Percentiles rank a stretch among this genome's conserved stretches.
Evolutionary conservation across 2,797 vertebrate species (phyloP).

Genomic region (Falco cherrug): DNA sequence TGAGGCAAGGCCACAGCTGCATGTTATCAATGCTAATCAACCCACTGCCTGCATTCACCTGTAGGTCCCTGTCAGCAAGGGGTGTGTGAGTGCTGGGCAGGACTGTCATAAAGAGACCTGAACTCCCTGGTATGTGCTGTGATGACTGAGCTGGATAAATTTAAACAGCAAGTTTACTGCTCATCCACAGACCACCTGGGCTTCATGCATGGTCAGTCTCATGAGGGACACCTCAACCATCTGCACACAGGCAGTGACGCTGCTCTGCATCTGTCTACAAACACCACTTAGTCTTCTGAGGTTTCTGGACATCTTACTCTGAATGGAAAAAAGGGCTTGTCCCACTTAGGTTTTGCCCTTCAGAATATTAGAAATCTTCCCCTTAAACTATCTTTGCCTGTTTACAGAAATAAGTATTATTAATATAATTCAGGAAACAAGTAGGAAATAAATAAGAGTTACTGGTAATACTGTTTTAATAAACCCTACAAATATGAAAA

Average conservation of each 20-base stretch:
- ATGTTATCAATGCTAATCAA: too few species aligned
- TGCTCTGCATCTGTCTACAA: neutral
- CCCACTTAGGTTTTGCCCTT: neutral
- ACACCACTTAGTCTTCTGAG: neutral
- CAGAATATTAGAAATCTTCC: neutral
- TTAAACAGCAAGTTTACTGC: neutral
- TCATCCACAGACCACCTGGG: neutral
- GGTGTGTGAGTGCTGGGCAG: neutral
- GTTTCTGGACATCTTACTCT: neutral
- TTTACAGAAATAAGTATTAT: neutral
- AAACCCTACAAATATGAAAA: neutral
- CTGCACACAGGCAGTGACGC: accelerated
- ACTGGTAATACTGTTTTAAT: neutral
- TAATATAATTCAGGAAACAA: neutral
- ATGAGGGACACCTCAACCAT: neutral
- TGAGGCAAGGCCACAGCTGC: too few species aligned
- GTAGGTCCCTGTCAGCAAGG: neutral
- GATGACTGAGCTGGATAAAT: neutral
- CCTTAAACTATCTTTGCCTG: neutral
- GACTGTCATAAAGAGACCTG: neutral
- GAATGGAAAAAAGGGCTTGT: neutral
- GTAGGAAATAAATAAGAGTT: neutral
- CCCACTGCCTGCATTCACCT: too few species aligned
- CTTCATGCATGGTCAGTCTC: neutral
- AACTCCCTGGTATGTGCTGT: neutral